Base-by-base conservation (phyloP, 2,888 invertebrate genomes). In the Norana najaformis region DNA sequence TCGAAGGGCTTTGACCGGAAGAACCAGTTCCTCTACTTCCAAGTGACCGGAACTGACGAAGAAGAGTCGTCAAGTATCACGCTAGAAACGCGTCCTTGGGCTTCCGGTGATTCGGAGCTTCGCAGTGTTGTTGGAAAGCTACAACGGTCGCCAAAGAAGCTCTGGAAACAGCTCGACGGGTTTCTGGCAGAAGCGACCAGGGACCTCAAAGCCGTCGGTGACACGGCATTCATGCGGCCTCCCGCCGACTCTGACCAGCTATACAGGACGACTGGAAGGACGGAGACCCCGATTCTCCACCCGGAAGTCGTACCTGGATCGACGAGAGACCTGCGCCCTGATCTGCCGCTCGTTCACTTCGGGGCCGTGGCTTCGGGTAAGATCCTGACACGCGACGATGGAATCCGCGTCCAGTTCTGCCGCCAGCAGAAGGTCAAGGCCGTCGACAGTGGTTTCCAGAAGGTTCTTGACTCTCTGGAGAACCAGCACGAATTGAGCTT, bases 401-500 rank as follows among this genome's bases (percentile, higher is more conserved):
- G 30, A 39, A 30, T 85, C 18, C 96, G 98, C 90, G 97, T 97
- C 92, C 97, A 97, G 90, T 98, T 99, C 95, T 97, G 98, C 0
- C 96, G 96, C 88, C 96, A 97, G 93, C 97, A 97, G 93, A 97
- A 97, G 1, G 96, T 98, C 0, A 96, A 97, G 88, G 98, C 98
- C 0, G 98, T 97, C 95, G 99, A 99, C 95, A 97, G 97, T 92
- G 99, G 99, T 95, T 97, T 98, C 95, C 98, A 99, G 95, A 97
- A 98, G 1, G 98, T 98, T 36, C 96, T 98, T 90, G 98, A 98
- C 95, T 98, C 98, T 93, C 92, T 94, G 39, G 91, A 90, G 90
- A 91, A 91, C n/a, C 36, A 85, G 85, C 35, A 85, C 20, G 85
- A 35, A 16, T 8, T 85, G 36, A 90, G 97, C 95, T 96, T 95